Evolutionary conservation across 2,888 invertebrate genomes (phyloP).

Genomic region (Volucella inflata): DNA sequence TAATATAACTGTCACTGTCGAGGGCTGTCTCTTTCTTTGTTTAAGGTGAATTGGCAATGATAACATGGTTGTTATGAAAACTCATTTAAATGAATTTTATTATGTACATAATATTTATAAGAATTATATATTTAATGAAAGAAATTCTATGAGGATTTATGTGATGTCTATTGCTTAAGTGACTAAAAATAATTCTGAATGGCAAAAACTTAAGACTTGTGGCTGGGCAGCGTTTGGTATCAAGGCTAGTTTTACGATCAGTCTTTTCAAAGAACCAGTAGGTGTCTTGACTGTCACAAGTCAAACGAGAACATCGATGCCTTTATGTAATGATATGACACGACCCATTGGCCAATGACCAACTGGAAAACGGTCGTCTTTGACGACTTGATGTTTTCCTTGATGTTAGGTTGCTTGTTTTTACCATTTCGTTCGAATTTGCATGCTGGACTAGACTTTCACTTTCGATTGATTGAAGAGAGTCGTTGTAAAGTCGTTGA

Average conservation of each 20-base stretch:
- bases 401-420: too few relatives aligned
- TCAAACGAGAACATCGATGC: slow-evolving; percentile 8
- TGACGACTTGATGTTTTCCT: background rate
- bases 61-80: slow-evolving; percentile 1
- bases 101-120: background rate
- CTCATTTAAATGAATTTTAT: background rate
- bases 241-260: slow-evolving; percentile 11
- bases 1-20: too few relatives aligned
- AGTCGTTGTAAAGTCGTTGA: too few relatives aligned
- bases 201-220: background rate
- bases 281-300: slow-evolving; percentile 7
- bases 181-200: background rate
- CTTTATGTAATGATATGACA: slow-evolving; percentile 11
- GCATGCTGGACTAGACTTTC: background rate
- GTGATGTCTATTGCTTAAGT: slow-evolving; percentile 4
- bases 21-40: too few relatives aligned
- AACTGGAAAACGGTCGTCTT: slow-evolving; percentile 15
- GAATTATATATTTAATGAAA: background rate
- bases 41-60: background rate
- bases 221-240: background rate
- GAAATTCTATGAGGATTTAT: background rate
- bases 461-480: too few relatives aligned
- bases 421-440: too few relatives aligned
- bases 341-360: slow-evolving; percentile 21
- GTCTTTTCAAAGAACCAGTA: slow-evolving; percentile 6